A percentile compares a stretch with the other conserved stretches of the same genome.
Conservation (phyloP, 2,888 invertebrate species). For the Coelinius sp. region DNA sequence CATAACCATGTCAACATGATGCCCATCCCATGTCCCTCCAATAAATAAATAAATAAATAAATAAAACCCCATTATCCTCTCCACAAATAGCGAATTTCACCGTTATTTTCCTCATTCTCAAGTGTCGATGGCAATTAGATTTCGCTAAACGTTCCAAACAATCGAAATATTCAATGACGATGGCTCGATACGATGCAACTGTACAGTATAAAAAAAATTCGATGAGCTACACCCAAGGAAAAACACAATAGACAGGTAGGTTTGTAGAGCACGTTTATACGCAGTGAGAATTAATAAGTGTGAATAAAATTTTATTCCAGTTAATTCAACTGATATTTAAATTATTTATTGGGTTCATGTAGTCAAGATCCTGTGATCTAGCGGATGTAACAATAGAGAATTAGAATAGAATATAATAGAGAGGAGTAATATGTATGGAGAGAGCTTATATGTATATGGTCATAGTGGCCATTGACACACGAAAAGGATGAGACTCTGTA, state of each 20-base stretch:
- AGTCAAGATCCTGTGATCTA: too few relatives aligned
- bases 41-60: too few relatives aligned
- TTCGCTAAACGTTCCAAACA: neutral
- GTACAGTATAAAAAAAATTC: neutral
- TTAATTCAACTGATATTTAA: neutral
- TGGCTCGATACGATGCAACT: neutral
- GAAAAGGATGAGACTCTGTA: too few relatives aligned
- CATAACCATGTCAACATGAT: too few relatives aligned
- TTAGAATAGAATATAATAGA: too few relatives aligned
- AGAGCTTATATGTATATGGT: too few relatives aligned
- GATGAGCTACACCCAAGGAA: conserved; percentile 20
- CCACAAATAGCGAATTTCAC: neutral
- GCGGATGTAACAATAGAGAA: too few relatives aligned
- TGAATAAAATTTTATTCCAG: conserved; percentile 21
- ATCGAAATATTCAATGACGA: neutral
- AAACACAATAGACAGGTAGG: conserved; percentile 42
- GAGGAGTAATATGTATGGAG: too few relatives aligned
- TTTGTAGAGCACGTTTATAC: conserved; percentile 45
- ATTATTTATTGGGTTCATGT: neutral
- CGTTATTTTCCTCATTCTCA: conserved; percentile 3
- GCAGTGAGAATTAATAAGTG: conserved; percentile 42
- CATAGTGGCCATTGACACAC: too few relatives aligned
- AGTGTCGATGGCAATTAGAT: neutral
- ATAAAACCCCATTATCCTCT: neutral
- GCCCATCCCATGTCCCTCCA: neutral